Evolutionary conservation across 1,140 invertebrate genomes (phyloP).

Genomic region (Paralvinella palmiformis): DNA sequence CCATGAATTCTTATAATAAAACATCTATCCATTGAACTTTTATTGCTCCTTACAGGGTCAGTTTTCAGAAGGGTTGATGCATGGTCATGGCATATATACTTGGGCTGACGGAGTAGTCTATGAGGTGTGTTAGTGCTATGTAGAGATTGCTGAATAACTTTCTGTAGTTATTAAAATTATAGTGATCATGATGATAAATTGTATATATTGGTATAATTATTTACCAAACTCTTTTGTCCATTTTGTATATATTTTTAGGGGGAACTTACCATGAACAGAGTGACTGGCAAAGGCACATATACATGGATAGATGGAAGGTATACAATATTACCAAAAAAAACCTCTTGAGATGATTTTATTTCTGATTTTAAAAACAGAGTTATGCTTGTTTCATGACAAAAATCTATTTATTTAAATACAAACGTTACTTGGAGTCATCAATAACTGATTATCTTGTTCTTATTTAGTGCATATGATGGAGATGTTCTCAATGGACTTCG

Average conservation of each 20-base stretch:
- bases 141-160: conserved; percentile 5
- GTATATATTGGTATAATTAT: background rate
- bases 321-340: conserved; percentile 1
- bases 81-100: conserved; percentile 45
- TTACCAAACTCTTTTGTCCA: background rate
- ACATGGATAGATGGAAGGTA: conserved; percentile 47
- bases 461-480: conserved; percentile 43
- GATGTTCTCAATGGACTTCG: conserved; percentile 45
- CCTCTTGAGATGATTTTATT: background rate
- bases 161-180: too few relatives aligned
- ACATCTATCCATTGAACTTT: background rate
- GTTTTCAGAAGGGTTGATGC: conserved; percentile 47
- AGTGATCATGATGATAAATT: background rate
- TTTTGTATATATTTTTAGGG: conserved; percentile 17
- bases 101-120: conserved; percentile 46
- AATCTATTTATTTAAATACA: too few relatives aligned
- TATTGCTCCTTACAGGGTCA: conserved; percentile 31
- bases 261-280: conserved; percentile 34
- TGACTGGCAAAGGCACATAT: conserved; percentile 47
- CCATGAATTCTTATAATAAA: background rate
- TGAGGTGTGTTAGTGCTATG: conserved; percentile 29
- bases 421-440: background rate
- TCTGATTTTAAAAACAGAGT: background rate
- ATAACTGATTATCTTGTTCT: conserved; percentile 3
- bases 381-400: background rate